Base-by-base conservation (phyloP, 2,797 vertebrate species). In the Furcifer pardalis region DNA sequence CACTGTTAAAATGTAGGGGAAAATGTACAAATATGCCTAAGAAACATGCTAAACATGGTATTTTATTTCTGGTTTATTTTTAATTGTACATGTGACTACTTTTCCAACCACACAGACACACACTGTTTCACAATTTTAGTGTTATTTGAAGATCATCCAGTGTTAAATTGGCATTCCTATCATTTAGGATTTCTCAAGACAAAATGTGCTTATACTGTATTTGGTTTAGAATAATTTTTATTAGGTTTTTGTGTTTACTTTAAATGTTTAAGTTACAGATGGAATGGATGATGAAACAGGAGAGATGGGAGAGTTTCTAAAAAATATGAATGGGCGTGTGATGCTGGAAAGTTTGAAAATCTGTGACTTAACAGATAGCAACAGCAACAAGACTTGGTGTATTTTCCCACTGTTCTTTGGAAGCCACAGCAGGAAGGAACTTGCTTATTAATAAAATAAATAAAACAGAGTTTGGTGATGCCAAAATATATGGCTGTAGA, bases 1-100 rank as follows among this genome's bases (percentile, higher is more conserved):
- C 63, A 37, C 30, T 76, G 30, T 81, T 71, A 71, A 81, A 71
- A 86, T 52, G 7, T n/a, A 69, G 63, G 40, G 77, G 23, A 68
- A 73, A 21, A 49, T 71, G 65, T 60, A 84, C 73, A 77, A 77
- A 60, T 60, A 68, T 32, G 71, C 25, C 60, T 49, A 66, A 32
- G 27, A 81, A 62, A 69, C 71, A 46, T 74, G 44, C 62, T 65
- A 42, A 68, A 27, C 77, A 59, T 23, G 32, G 60, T 23, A 37
- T 52, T 69, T 27, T 59, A 3, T 37, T 37, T 30, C 21, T 35
- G 37, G n/a, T n/a, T n/a, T n/a, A n/a, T 25, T 52, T 21, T 21
- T 35, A 37, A 62, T 27, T 7, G 30, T n/a, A 3, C 25, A 32
- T 74, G 42, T 83, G 19, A 56, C 37, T 46, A 66, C 1, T 56